Evolutionary conservation across 2,797 vertebrate genomes (phyloP).

Genomic region (Chrysocyon brachyurus): DNA sequence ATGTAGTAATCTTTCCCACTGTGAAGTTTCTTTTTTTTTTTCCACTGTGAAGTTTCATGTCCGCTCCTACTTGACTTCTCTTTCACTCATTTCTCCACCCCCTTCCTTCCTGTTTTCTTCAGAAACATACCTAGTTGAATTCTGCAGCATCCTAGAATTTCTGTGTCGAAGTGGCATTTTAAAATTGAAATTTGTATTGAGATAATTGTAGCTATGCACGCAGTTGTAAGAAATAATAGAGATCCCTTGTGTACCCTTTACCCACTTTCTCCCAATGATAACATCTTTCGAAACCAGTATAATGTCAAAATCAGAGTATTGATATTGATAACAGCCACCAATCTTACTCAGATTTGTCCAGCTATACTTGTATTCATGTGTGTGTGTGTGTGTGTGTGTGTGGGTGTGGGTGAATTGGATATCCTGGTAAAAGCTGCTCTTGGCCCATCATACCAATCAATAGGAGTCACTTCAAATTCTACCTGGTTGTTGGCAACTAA

Average conservation of each 20-base stretch:
- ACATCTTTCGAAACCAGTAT: slow-evolving; percentile 60
- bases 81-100: slow-evolving; percentile 34
- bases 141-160: slow-evolving; percentile 54
- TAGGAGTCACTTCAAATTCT: slow-evolving; percentile 49
- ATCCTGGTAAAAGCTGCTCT: background rate
- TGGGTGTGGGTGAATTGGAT: too few species aligned
- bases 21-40: slow-evolving; percentile 58
- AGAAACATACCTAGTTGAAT: slow-evolving; percentile 51
- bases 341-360: background rate
- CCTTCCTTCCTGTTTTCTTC: slow-evolving; percentile 53
- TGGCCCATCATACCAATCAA: background rate
- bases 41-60: background rate
- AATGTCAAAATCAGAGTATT: slow-evolving; percentile 24
- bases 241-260: background rate
- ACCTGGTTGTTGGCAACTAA: background rate
- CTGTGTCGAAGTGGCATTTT: slow-evolving; percentile 28
- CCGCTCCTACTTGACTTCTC: slow-evolving; percentile 41
- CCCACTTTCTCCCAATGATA: slow-evolving; percentile 19
- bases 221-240: slow-evolving; percentile 5
- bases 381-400: background rate
- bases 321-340: background rate
- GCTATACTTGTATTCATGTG: background rate
- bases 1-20: slow-evolving; percentile 36
- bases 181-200: slow-evolving; percentile 44
- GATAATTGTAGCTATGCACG: background rate